phyloP scores from a whole-genome alignment of 2,888 invertebrate genomes.

The Podotricha telesiphe region DNA sequence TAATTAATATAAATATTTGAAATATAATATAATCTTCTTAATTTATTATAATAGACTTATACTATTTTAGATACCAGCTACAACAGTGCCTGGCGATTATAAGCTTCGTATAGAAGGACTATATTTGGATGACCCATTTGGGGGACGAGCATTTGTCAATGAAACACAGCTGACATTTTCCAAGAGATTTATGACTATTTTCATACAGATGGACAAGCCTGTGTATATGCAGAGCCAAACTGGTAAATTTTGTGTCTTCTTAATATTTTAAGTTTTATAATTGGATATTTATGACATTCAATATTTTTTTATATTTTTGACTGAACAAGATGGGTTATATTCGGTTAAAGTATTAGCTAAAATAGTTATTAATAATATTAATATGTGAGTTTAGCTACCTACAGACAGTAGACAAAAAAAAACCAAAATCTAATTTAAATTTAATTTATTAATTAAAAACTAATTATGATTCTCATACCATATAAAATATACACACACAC shows the following conservation, averaged over 20 bases:
- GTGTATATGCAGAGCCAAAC: constrained; percentile 96
- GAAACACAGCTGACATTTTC: constrained; percentile 94
- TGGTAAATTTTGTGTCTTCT: constrained; percentile 68
- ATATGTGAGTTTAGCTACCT: too few species aligned
- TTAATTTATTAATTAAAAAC: too few species aligned
- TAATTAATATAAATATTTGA: neutral
- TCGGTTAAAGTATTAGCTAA: too few species aligned
- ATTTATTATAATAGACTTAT: neutral
- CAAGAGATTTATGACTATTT: constrained; percentile 96
- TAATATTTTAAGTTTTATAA: too few species aligned
- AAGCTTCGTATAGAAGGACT: constrained; percentile 92
- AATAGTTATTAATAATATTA: too few species aligned
- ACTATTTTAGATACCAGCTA: constrained; percentile 87
- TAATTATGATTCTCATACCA: too few species aligned
- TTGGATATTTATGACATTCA: too few species aligned
- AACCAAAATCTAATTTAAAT: too few species aligned
- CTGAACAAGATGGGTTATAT: too few species aligned
- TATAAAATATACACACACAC: too few species aligned
- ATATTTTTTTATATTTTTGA: too few species aligned
- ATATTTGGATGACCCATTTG: constrained; percentile 89
- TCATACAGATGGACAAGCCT: constrained; percentile 97
- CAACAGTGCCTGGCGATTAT: constrained; percentile 92
- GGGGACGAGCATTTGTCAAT: constrained; percentile 95
- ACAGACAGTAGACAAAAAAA: too few species aligned
- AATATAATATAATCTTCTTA: neutral